phyloP scores from a whole-genome alignment of 2,797 vertebrate species.

The Lacerta agilis region DNA sequence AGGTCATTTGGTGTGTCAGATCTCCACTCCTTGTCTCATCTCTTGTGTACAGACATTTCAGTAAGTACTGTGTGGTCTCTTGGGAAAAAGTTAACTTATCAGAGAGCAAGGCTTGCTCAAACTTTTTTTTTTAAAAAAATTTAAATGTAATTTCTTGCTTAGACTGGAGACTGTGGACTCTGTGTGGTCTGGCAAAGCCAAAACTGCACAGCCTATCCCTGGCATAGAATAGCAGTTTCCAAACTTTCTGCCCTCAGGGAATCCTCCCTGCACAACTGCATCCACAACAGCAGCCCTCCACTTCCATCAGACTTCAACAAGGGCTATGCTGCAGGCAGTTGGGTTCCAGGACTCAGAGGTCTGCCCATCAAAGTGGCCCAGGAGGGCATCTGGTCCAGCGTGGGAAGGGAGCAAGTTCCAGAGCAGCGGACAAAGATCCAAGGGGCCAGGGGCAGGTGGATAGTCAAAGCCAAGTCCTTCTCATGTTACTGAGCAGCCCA shows the following conservation, averaged over 20 bases:
- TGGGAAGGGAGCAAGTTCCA: background rate
- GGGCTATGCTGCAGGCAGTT: background rate
- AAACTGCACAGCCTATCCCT: background rate
- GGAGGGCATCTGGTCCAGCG: background rate
- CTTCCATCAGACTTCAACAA: background rate
- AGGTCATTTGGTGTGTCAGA: background rate
- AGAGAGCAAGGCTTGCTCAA: constrained; percentile 7
- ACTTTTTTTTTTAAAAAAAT: background rate
- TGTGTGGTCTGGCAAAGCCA: constrained; percentile 1
- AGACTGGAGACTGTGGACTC: constrained; percentile 24
- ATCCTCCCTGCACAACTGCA: no score
- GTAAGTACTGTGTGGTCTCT: background rate
- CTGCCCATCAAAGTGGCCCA: background rate
- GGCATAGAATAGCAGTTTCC: no score
- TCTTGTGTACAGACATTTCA: constrained; percentile 28
- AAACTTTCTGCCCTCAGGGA: no score
- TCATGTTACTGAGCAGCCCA: background rate
- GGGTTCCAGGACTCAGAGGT: background rate
- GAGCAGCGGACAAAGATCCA: background rate
- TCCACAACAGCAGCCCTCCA: background rate
- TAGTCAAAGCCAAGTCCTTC: background rate
- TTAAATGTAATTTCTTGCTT: constrained; percentile 1
- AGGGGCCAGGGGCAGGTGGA: background rate
- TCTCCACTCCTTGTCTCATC: background rate
- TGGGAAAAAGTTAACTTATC: constrained; percentile 26